A percentile compares a stretch with the other conserved stretches of the same genome.
Conservation (phyloP, 2,797 vertebrate genomes). For the Astyanax mexicanus region DNA sequence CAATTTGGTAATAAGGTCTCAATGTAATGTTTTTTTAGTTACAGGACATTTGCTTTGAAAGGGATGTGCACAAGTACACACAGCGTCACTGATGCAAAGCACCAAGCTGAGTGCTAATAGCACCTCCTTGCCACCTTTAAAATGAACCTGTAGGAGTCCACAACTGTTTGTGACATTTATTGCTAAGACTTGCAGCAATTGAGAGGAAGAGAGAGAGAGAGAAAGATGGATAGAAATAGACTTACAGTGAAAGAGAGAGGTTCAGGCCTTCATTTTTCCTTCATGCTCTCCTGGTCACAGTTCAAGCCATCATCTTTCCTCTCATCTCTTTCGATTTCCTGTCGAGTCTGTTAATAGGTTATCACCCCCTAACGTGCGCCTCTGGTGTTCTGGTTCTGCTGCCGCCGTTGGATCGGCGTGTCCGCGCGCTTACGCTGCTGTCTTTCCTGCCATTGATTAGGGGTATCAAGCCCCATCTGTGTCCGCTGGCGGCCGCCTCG, state of each 20-base stretch:
- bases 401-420: conserved; percentile 41
- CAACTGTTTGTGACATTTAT: too few relatives aligned
- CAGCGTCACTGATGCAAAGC: too few relatives aligned
- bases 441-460: conserved; percentile 43
- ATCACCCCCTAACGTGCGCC: conserved; percentile 43
- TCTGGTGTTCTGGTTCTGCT: conserved; percentile 25
- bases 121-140: too few relatives aligned
- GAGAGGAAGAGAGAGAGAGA: neutral
- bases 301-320: conserved; percentile 58
- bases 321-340: conserved; percentile 61
- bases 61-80: too few relatives aligned
- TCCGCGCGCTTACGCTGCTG: conserved; percentile 35
- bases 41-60: too few relatives aligned
- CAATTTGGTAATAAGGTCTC: too few relatives aligned
- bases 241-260: conserved; percentile 12
- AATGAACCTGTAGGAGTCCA: too few relatives aligned
- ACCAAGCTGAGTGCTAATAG: too few relatives aligned
- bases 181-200: too few relatives aligned
- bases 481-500: conserved; percentile 47
- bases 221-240: neutral
- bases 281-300: conserved; percentile 57
- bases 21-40: too few relatives aligned
- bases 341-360: conserved; percentile 62
- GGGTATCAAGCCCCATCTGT: conserved; percentile 52
- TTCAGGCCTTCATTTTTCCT: conserved; percentile 57